Evolutionary conservation across 2,113 vertebrate genomes (phyloP), one percentile per base, ranked within the genome.

Genomic region (Tyto alba): DNA sequence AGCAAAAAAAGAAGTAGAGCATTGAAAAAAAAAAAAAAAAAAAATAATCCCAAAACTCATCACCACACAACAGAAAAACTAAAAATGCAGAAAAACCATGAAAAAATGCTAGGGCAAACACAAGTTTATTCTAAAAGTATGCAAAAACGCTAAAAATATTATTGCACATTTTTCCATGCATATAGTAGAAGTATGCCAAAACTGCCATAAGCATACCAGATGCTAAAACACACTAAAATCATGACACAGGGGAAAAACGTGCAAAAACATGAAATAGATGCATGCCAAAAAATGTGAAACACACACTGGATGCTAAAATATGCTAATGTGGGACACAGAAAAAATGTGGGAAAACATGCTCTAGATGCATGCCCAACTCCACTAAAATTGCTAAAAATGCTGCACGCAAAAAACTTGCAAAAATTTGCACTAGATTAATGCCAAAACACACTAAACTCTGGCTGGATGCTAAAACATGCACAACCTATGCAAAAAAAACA

Each of bases 311-410:
- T 63, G 43, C 36, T 79, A 53, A 71, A 92, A 66, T 5, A 47
- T 9, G 30, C 4, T 50, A 48, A n/a, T 6, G 3, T 71, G 29
- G 56, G 32, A 41, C 25, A 40, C 9, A 45, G 4, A 30, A 32
- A 77, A 77, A 56, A 19, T 2, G 1, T 22, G 23, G 21, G 29
- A 16, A 91, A 88, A 81, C 3, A 56, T 2, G 11, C 10, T 25
- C 32, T 36, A 74, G 15, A n/a, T 38, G 17, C 25, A 32, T 23
- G 29, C 1, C 15, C 3, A 69, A 34, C 2, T 0, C 11, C 1
- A 0, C 36, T 89, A 43, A 12, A 64, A 71, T 10, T 62, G 16
- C 26, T 45, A 66, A 79, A 93, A 75, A 17, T 47, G 27, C 29
- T 55, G 57, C 21, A 75, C 16, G 63, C 11, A 50, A 32, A 59